These are phyloP conservation scores for Salpingus planirostris DNA, from an alignment of 2,888 invertebrate species.

Conservation along the genomic window DNA sequence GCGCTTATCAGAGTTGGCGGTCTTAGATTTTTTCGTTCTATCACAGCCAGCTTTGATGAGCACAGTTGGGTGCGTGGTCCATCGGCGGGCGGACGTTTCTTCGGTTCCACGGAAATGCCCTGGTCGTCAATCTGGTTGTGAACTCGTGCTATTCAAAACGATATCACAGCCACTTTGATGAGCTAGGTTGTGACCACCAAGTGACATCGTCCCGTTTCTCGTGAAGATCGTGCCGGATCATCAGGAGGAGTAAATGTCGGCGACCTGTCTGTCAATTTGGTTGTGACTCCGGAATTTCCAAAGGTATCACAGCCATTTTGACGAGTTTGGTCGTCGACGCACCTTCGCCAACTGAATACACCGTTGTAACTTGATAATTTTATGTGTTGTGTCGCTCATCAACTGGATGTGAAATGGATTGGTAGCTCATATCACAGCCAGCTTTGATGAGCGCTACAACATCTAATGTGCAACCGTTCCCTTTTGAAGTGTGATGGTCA, in stretches of 20 bases:
- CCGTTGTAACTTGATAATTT: conserved; percentile 2
- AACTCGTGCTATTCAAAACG: conserved; percentile 58
- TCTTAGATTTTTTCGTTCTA: conserved; percentile 66
- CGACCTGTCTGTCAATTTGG: conserved; percentile 67
- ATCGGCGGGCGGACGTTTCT: too few species aligned
- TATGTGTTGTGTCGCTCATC: conserved; percentile 59
- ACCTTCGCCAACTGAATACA: conserved; percentile 24
- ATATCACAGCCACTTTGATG: conserved; percentile 99
- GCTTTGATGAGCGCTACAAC: conserved; percentile 88
- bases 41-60: conserved; percentile 97
- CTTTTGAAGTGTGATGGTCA: too few species aligned
- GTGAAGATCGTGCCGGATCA: not conserved
- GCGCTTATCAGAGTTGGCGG: conserved; percentile 50
- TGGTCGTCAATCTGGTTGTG: conserved; percentile 84
- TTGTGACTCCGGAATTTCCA: conserved; percentile 54
- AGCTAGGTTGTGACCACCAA: conserved; percentile 52
- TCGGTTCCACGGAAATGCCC: conserved; percentile 43
- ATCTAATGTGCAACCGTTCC: conserved; percentile 20
- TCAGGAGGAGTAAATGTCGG: conserved; percentile 17
- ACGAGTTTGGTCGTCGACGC: conserved; percentile 68
- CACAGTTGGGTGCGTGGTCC: conserved; percentile 51
- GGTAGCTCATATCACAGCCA: conserved; percentile 87
- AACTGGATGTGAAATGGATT: conserved; percentile 82
- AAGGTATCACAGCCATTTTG: conserved; percentile 93
- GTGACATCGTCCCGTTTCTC: not conserved